Base-by-base conservation (phyloP, 2,113 vertebrate species). In the Percina caprodes region DNA sequence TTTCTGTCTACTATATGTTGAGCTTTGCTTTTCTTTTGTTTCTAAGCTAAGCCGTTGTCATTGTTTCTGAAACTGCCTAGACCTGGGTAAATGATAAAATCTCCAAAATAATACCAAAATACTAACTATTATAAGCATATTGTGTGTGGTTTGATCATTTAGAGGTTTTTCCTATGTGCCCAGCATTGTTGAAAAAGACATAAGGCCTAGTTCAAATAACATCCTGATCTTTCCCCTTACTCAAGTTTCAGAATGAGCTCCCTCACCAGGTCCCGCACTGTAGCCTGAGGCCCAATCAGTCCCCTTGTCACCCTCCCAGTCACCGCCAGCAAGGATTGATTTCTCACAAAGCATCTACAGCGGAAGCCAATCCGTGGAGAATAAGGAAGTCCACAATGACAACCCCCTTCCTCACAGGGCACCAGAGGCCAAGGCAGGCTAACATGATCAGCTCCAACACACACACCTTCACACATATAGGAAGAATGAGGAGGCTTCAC, bases 351-450 rank as follows among this genome's bases (percentile, higher is more conserved):
- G 70, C 74, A 86, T 86, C 77, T 48, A 46, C 19, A 2, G 79
- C 87, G 83, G 90, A 90, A 89, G 24, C 68, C 58, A 83, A 89
- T 77, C 74, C 10, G 1, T 39, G 23, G 70, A 79, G 86, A 83
- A 83, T 75, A 62, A 83, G 77, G 81, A 88, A 85, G 82, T 80
- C 80, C 65, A 80, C 65, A 81, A 68, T 65, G 65, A 70, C 58
- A 18, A 15, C 21, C 30, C 71, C 56, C 66, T 74, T 58, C n/a
- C 48, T 73, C 19, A 6, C 26, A 77, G 77, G 69, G 66, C 51
- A 77, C 54, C 39, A 60, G 68, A 82, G 80, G 45, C 69, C 33
- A 80, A 56, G 70, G 82, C 14, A 67, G 59, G 52, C 69, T 63
- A 61, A 84, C 62, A 10, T 59, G 66, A 86, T 58, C 70, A 76